Conservation (phyloP, 92 coral and sea anemone genomes). For the Palythoa grandiflora region DNA sequence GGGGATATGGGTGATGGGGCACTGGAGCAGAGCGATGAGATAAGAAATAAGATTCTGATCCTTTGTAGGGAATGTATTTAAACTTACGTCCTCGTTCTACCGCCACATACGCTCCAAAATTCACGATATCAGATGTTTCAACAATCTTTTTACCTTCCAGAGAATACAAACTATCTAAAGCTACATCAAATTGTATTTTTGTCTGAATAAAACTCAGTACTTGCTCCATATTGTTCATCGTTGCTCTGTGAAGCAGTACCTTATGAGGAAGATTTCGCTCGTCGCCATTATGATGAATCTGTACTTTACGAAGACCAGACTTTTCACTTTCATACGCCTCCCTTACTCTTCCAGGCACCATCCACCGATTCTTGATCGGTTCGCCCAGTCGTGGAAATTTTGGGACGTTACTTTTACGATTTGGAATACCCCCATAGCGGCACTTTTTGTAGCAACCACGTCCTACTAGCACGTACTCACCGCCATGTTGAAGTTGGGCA, state of each 20-base stretch:
- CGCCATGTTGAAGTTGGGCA: conserved; percentile 53
- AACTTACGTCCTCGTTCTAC: conserved; percentile 68
- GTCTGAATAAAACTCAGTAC: conserved; percentile 58
- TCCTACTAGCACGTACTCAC: conserved; percentile 61
- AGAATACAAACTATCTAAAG: conserved; percentile 59
- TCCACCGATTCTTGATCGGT: conserved; percentile 42
- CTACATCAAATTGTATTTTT: conserved; percentile 46
- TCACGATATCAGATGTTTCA: conserved; percentile 39
- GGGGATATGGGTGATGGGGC: neutral
- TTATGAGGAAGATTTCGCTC: conserved; percentile 47
- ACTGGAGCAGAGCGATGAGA: conserved; percentile 44
- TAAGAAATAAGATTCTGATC: neutral
- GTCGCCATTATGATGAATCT: conserved; percentile 64
- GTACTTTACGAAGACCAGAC: conserved; percentile 50
- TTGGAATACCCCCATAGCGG: conserved; percentile 52
- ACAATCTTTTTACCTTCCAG: conserved; percentile 54
- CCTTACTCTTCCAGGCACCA: conserved; percentile 61
- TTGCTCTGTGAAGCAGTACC: conserved; percentile 51
- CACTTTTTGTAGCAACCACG: conserved; percentile 59
- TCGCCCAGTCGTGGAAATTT: conserved; percentile 44
- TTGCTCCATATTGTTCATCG: conserved; percentile 57
- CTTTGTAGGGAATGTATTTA: conserved; percentile 62
- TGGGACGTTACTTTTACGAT: conserved; percentile 22
- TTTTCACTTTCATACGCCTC: conserved; percentile 69
- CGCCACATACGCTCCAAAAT: conserved; percentile 64